phyloP scores from a whole-genome alignment of 2,888 invertebrate species.

The Perdita meconis region DNA sequence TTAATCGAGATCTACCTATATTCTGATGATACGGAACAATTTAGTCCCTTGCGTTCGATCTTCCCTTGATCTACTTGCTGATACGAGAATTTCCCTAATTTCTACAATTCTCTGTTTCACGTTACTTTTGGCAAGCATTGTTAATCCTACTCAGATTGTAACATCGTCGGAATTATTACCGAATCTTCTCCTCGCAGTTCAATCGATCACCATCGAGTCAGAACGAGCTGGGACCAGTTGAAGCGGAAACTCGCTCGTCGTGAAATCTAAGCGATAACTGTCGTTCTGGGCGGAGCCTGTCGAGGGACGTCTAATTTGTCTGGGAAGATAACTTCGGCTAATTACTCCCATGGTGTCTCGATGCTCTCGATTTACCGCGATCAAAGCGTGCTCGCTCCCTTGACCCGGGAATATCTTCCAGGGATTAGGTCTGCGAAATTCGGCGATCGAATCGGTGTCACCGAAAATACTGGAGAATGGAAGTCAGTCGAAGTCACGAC shows the following conservation, averaged over 20 bases:
- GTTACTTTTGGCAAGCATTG: too few species aligned
- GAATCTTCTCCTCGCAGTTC: too few species aligned
- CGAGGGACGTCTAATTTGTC: conserved; percentile 12
- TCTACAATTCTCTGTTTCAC: too few species aligned
- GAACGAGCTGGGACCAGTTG: conserved; percentile 3
- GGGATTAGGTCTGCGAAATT: conserved; percentile 2
- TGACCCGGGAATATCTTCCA: not conserved
- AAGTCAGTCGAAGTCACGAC: conserved; percentile 22
- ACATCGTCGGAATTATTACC: too few species aligned
- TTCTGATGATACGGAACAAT: too few species aligned
- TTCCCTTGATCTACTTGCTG: too few species aligned
- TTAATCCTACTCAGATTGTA: too few species aligned
- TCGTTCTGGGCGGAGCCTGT: conserved; percentile 4
- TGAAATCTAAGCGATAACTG: conserved; percentile 30
- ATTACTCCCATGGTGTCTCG: conserved; percentile 47
- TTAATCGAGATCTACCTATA: too few species aligned
- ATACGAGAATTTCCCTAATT: too few species aligned
- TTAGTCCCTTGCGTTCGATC: too few species aligned
- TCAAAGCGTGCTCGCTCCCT: conserved; percentile 40
- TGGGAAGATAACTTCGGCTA: conserved; percentile 38
- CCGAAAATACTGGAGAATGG: conserved; percentile 56
- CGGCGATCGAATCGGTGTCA: conserved; percentile 19
- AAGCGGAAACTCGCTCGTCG: not conserved
- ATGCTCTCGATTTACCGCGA: conserved; percentile 3
- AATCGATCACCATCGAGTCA: too few species aligned